phyloP scores from a whole-genome alignment of 2,888 invertebrate genomes.

The Ormyrus rosae region DNA sequence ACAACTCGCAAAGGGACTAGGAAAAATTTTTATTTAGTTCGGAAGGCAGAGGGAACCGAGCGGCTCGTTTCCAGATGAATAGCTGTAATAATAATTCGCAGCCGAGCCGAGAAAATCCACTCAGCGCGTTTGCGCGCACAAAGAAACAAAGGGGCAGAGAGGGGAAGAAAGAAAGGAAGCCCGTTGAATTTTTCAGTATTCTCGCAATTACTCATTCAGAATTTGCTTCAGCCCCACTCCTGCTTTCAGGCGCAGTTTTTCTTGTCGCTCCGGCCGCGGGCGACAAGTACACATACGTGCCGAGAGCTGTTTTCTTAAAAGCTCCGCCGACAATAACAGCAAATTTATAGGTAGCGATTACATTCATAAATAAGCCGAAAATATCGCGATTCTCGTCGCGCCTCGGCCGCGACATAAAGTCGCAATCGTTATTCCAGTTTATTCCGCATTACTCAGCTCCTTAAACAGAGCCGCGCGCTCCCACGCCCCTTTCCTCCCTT shows the following conservation, averaged over 20 bases:
- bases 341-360: constrained; percentile 53
- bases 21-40: constrained; percentile 50
- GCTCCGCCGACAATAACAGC: constrained; percentile 54
- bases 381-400: constrained; percentile 27
- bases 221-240: background rate
- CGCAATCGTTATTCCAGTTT: constrained; percentile 55
- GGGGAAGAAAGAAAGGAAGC: background rate
- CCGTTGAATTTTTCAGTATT: constrained; percentile 55
- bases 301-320: constrained; percentile 55
- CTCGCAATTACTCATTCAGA: constrained; percentile 50
- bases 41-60: background rate
- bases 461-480: constrained; percentile 11
- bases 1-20: constrained; percentile 22
- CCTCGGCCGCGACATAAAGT: constrained; percentile 42
- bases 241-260: background rate
- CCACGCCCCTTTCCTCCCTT: background rate
- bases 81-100: constrained; percentile 53
- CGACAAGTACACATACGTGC: constrained; percentile 1
- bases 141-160: background rate
- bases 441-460: constrained; percentile 48
- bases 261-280: background rate
- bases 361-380: constrained; percentile 54
- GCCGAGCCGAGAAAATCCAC: constrained; percentile 43
- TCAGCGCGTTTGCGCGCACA: background rate
- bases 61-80: constrained; percentile 42